These are phyloP conservation scores for Glossosoma conforme DNA, from an alignment of 1,140 invertebrate genomes.

Conservation along the genomic window DNA sequence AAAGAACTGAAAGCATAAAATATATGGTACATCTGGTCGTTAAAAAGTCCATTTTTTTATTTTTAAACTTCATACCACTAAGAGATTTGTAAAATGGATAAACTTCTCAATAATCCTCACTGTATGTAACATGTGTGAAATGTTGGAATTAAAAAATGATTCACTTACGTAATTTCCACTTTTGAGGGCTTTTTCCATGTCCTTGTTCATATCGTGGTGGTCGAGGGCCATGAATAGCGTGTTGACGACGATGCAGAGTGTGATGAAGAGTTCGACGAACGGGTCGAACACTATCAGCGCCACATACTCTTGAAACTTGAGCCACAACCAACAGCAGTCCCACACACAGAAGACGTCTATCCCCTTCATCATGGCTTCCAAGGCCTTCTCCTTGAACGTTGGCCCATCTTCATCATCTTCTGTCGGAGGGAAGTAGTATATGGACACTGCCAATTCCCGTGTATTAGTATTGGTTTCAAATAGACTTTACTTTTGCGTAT, in stretches of 20 bases:
- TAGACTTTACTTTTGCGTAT: constrained; percentile 22
- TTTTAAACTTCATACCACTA: neutral
- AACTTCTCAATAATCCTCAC: too few relatives aligned
- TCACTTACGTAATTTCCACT: constrained; percentile 90
- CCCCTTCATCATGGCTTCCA: constrained; percentile 68
- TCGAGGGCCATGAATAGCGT: constrained; percentile 98
- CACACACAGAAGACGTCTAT: constrained; percentile 95
- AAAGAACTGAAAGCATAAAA: constrained; percentile 92
- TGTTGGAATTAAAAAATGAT: too few relatives aligned
- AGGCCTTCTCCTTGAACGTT: constrained; percentile 78
- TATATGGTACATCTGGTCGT: too few relatives aligned
- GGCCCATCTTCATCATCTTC: constrained; percentile 85
- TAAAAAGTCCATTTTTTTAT: too few relatives aligned
- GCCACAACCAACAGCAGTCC: constrained; percentile 92
- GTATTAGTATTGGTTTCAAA: constrained; percentile 31
- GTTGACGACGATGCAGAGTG: constrained; percentile 95
- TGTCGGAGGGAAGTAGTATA: constrained; percentile 88
- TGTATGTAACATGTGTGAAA: too few relatives aligned
- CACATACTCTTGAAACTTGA: constrained; percentile 87
- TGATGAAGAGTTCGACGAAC: constrained; percentile 97
- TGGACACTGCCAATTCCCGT: constrained; percentile 65
- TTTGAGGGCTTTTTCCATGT: constrained; percentile 79
- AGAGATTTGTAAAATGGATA: neutral
- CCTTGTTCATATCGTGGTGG: constrained; percentile 88
- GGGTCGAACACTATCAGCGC: constrained; percentile 92